Evolutionary conservation across 2,797 vertebrate species (phyloP), one percentile per base, ranked within the genome.

Genomic region (Schizopygopsis malacanthus): DNA sequence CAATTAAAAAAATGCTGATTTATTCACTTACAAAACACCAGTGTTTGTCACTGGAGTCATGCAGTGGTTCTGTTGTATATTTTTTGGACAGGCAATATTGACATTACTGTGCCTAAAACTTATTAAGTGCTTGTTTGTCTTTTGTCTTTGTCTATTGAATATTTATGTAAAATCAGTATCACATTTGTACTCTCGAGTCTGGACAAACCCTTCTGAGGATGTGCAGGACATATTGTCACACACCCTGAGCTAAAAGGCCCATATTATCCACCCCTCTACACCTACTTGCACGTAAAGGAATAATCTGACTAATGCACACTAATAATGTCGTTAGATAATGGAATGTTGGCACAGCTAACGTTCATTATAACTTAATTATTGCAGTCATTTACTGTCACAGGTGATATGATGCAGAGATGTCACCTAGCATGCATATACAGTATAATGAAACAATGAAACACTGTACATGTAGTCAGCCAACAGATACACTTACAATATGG

Each of bases 301-400:
- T 81, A 70, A 50, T 69, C 6, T 43, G 37, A 59, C 10, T 72
- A 82, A 75, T 50, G 28, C 16, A 61, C 39, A n/a, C 56, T 63
- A 50, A 76, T 41, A 37, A 28, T 76, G 59, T 22, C 7, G 28
- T 76, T 37, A 52, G 22, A 37, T 56, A 45, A 47, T 59, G 69
- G 39, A 73, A 73, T 73, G 39, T n/a, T 73, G 39, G 1, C 67
- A 72, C 50, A 82, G 52, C 37, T 41, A 59, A 25, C 50, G 16
- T 20, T 81, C 45, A 43, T 56, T 39, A 59, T n/a, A 56, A 37
- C 50, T 7, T 71, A 52, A 59, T 22, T 20, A 25, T 18, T 63
- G 25, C 25, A 61, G n/a, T 76, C 43, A 52, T 33, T 33, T 65
- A 13, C 65, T 25, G 6, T 33, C 28, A 33, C 82, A 52, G 33